A percentile compares a stretch with the other conserved stretches of the same genome.
phyloP scores from a whole-genome alignment of 2,797 vertebrate genomes.

The Intellagama lesueurii region DNA sequence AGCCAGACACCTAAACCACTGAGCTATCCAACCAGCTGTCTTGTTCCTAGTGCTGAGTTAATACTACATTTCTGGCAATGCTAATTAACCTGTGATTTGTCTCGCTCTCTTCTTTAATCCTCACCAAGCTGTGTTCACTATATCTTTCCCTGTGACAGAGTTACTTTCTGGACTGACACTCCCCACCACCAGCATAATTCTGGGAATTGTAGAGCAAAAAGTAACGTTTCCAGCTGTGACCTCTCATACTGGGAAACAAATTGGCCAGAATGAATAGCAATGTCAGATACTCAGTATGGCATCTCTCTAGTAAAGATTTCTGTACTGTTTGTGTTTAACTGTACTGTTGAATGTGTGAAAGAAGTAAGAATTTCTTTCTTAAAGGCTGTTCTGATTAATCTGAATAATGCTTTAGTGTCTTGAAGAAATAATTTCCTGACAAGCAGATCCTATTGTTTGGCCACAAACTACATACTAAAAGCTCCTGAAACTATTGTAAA shows the following conservation, averaged over 20 bases:
- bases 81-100: background rate
- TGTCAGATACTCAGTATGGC: background rate
- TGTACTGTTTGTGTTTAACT: background rate
- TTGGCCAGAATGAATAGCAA: background rate
- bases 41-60: background rate
- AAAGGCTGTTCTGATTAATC: background rate
- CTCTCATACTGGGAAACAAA: too few species aligned
- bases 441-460: background rate
- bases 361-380: background rate
- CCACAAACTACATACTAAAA: background rate
- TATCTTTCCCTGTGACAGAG: background rate
- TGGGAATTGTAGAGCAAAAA: too few species aligned
- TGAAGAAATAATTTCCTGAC: background rate
- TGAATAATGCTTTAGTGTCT: background rate
- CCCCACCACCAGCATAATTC: too few species aligned
- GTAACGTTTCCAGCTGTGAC: too few species aligned
- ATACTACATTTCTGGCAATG: background rate
- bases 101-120: background rate
- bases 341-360: background rate
- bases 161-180: too few species aligned
- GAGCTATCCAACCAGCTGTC: too few species aligned
- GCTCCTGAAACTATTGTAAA: background rate
- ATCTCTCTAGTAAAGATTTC: background rate
- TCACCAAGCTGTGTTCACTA: background rate
- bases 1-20: too few species aligned